These are phyloP conservation scores for Luffia ferchaultella DNA, from an alignment of 2,888 invertebrate genomes.

Conservation along the genomic window DNA sequence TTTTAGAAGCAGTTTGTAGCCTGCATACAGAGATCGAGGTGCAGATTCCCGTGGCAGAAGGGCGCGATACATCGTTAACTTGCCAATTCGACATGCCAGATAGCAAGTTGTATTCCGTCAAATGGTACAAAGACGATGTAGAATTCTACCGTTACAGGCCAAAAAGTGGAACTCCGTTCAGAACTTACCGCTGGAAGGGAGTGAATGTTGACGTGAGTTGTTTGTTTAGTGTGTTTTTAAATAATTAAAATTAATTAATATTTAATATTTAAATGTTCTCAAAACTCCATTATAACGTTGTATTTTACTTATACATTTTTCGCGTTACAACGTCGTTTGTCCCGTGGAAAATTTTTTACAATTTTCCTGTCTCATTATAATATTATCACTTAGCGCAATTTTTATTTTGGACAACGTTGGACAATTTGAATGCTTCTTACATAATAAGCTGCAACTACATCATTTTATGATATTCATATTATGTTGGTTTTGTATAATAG, in stretches of 20 bases:
- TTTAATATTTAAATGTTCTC: too few relatives aligned
- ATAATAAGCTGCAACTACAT: too few relatives aligned
- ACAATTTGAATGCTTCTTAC: too few relatives aligned
- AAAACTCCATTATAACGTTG: too few relatives aligned
- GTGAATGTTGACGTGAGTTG: slow-evolving; percentile 83
- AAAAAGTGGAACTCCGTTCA: slow-evolving; percentile 75
- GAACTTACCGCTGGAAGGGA: slow-evolving; percentile 76
- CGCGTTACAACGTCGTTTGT: too few relatives aligned
- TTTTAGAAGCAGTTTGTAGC: slow-evolving; percentile 35
- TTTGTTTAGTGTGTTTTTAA: not conserved
- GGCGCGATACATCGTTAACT: slow-evolving; percentile 76
- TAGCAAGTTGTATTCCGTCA: slow-evolving; percentile 85
- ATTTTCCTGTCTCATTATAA: too few relatives aligned
- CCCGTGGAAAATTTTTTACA: too few relatives aligned
- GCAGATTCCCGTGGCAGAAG: slow-evolving; percentile 80
- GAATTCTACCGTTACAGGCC: slow-evolving; percentile 88
- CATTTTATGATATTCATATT: too few relatives aligned
- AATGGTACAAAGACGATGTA: slow-evolving; percentile 88
- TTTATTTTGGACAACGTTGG: too few relatives aligned
- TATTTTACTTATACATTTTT: too few relatives aligned
- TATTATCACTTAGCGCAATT: too few relatives aligned
- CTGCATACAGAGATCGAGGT: slow-evolving; percentile 78
- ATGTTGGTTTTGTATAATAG: too few relatives aligned
- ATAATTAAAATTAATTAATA: not conserved
- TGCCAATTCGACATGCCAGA: slow-evolving; percentile 82